These are phyloP conservation scores for Meliscaeva auricollis DNA, from an alignment of 2,888 invertebrate genomes.

Conservation along the genomic window DNA sequence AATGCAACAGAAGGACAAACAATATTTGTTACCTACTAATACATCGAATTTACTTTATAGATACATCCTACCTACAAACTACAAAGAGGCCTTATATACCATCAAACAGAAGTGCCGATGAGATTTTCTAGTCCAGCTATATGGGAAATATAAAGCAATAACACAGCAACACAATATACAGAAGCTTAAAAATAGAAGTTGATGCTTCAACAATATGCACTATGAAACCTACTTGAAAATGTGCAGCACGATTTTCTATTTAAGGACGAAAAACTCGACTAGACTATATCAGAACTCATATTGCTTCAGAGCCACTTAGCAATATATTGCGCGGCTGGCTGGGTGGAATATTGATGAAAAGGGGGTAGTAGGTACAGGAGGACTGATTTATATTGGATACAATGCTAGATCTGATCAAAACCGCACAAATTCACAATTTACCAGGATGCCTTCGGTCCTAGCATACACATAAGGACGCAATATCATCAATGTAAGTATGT, in stretches of 20 bases:
- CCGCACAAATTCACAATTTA: slow-evolving; percentile 15
- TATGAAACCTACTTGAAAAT: slow-evolving; percentile 21
- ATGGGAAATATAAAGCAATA: too few relatives aligned
- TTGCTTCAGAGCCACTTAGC: slow-evolving; percentile 29
- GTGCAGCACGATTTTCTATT: neutral
- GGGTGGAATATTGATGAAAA: slow-evolving; percentile 29
- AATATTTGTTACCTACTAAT: slow-evolving; percentile 59
- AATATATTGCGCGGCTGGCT: slow-evolving; percentile 43
- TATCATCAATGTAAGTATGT: slow-evolving; percentile 6
- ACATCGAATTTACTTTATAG: slow-evolving; percentile 19
- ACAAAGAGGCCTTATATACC: neutral
- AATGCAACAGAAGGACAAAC: slow-evolving; percentile 56
- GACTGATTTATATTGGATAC: neutral
- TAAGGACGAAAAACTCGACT: slow-evolving; percentile 6
- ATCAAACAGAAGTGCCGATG: slow-evolving; percentile 37
- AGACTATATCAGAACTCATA: neutral
- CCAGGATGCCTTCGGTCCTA: neutral
- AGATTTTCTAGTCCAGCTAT: too few relatives aligned
- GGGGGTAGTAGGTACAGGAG: neutral
- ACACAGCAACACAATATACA: neutral
- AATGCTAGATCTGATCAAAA: slow-evolving; percentile 13
- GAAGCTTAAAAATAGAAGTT: too few relatives aligned
- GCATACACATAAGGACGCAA: slow-evolving; percentile 20
- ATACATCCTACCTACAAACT: neutral
- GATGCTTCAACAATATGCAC: neutral